Conservation (phyloP, 2,888 invertebrate species). For the Dasysyrphus albostriatus region DNA sequence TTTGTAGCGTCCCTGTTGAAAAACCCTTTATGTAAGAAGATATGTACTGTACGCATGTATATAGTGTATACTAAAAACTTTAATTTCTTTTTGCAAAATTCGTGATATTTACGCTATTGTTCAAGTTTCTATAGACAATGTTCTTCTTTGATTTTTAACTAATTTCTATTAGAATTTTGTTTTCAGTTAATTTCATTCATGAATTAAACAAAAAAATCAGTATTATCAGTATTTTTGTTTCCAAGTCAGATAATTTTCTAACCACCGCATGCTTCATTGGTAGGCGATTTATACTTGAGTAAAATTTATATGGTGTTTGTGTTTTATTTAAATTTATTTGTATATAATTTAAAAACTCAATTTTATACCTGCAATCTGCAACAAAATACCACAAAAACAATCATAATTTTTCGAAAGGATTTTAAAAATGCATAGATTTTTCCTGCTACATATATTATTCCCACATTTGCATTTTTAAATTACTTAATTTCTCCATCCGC, state of each 20-base stretch:
- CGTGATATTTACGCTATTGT: too few relatives aligned
- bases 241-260: not conserved
- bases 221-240: not conserved
- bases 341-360: constrained; percentile 3
- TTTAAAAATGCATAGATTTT: constrained; percentile 38
- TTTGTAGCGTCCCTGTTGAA: too few relatives aligned
- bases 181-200: not conserved
- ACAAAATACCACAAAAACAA: constrained; percentile 30
- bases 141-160: too few relatives aligned
- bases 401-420: not conserved
- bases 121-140: too few relatives aligned
- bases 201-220: not conserved
- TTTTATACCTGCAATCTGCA: constrained; percentile 31
- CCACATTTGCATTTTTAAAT: constrained; percentile 39
- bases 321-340: constrained; percentile 13
- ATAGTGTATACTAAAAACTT: too few relatives aligned
- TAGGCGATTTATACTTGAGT: not conserved
- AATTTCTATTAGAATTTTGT: too few relatives aligned
- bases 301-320: not conserved
- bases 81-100: too few relatives aligned
- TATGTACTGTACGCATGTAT: too few relatives aligned
- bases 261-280: not conserved
- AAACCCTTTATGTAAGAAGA: too few relatives aligned
- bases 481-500: constrained; percentile 39
- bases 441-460: constrained; percentile 3